These are phyloP conservation scores for Montipora capitata DNA, from an alignment of 92 coral and sea anemone species.

Conservation along the genomic window DNA sequence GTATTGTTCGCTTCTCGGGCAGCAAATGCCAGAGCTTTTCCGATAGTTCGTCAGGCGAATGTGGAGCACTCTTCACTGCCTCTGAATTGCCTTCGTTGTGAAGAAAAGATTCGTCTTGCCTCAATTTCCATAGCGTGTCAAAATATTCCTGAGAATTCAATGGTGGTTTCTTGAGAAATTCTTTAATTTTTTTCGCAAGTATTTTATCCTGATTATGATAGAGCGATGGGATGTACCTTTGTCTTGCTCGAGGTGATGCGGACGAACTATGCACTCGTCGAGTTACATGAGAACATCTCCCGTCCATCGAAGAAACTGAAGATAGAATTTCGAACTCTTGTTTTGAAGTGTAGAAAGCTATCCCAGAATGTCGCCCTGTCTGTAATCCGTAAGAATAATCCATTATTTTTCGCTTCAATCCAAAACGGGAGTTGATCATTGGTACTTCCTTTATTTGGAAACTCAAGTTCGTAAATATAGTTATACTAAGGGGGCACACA, in stretches of 20 bases:
- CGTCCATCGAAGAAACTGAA: conserved; percentile 6
- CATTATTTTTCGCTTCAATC: not conserved
- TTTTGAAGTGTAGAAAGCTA: not conserved
- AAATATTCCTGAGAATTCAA: conserved; percentile 67
- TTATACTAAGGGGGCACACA: not conserved
- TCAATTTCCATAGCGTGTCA: conserved; percentile 37
- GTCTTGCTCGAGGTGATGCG: conserved; percentile 19
- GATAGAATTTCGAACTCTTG: not conserved
- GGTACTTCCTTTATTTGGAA: not conserved
- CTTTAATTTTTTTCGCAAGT: conserved; percentile 49
- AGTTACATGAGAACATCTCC: not conserved
- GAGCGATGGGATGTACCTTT: conserved; percentile 62
- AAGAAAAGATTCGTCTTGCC: conserved; percentile 18
- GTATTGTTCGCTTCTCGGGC: conserved; percentile 66
- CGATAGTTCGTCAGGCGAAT: conserved; percentile 44
- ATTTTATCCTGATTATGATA: conserved; percentile 68
- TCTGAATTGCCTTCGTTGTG: conserved; percentile 13
- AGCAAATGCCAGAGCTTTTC: conserved; percentile 44
- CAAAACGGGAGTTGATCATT: not conserved
- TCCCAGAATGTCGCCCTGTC: not conserved
- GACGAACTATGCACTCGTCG: conserved; percentile 29
- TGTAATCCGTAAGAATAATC: not conserved
- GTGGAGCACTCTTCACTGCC: conserved; percentile 2
- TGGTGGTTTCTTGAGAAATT: conserved; percentile 70
- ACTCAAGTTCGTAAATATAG: not conserved